These are phyloP conservation scores for Climacteris rufus DNA, from an alignment of 2,113 vertebrate species.

Conservation along the genomic window DNA sequence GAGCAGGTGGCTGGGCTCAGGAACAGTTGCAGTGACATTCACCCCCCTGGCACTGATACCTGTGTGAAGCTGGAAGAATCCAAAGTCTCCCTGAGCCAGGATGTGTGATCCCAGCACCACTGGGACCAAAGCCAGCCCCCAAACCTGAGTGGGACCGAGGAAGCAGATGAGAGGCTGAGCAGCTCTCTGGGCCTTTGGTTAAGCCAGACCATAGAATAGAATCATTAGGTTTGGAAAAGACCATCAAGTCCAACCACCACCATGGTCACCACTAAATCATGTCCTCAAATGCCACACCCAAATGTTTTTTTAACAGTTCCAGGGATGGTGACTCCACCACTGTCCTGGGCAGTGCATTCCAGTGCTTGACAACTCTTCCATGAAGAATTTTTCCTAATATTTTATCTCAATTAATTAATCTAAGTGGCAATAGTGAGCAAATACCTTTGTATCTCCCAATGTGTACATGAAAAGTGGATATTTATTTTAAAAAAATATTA, in stretches of 20 bases:
- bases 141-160: not conserved
- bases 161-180: not conserved
- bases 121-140: not conserved
- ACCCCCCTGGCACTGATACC: not conserved
- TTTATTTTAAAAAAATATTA: not conserved
- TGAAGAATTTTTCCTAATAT: not conserved
- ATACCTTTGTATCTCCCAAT: fast-evolving
- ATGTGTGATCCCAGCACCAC: not conserved
- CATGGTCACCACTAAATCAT: not conserved
- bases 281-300: not conserved
- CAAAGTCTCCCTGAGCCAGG: not conserved
- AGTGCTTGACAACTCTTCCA: not conserved
- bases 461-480: not conserved
- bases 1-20: not conserved
- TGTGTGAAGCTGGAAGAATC: not conserved
- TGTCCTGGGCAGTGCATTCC: not conserved
- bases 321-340: not conserved
- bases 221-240: not conserved
- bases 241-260: too few species aligned
- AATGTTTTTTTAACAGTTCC: fast-evolving
- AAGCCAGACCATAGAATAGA: not conserved
- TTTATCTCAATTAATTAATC: not conserved
- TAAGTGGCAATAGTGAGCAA: not conserved
- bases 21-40: fast-evolving
- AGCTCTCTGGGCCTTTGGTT: not conserved